phyloP scores from a whole-genome alignment of 2,888 invertebrate genomes.

The Tipula helvola region DNA sequence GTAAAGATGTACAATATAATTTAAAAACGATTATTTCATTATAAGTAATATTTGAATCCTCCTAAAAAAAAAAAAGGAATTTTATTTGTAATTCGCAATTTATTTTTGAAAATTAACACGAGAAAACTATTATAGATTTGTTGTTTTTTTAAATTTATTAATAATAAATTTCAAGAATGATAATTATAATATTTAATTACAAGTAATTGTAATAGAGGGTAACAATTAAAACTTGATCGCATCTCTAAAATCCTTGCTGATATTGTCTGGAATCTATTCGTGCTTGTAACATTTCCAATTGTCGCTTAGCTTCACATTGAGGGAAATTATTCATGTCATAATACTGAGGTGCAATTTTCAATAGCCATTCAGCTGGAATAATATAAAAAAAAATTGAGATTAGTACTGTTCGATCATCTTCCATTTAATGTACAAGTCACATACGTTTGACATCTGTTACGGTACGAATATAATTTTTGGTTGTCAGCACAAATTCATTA shows the following conservation, averaged over 20 bases:
- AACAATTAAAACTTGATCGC: neutral
- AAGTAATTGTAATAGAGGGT: neutral
- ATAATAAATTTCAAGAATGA: neutral
- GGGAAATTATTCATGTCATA: constrained; percentile 98
- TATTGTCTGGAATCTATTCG: constrained; percentile 76
- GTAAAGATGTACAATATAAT: neutral
- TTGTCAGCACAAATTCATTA: constrained; percentile 98
- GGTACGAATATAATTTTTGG: constrained; percentile 98
- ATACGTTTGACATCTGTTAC: constrained; percentile 97
- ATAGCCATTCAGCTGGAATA: constrained; percentile 74
- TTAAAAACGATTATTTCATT: neutral
- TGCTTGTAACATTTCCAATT: constrained; percentile 75
- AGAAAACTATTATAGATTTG: neutral
- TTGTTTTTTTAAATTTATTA: neutral
- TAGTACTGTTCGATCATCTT: neutral
- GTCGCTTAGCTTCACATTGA: constrained; percentile 89
- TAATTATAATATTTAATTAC: neutral
- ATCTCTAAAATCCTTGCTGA: constrained; percentile 73
- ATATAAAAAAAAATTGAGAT: neutral
- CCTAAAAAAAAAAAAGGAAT: neutral
- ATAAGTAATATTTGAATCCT: neutral
- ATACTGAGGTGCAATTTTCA: constrained; percentile 94
- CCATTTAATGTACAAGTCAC: constrained; percentile 23
- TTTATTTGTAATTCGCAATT: neutral
- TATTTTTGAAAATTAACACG: neutral